phyloP scores from a whole-genome alignment of 2,888 invertebrate species.

The Neria commutata region DNA sequence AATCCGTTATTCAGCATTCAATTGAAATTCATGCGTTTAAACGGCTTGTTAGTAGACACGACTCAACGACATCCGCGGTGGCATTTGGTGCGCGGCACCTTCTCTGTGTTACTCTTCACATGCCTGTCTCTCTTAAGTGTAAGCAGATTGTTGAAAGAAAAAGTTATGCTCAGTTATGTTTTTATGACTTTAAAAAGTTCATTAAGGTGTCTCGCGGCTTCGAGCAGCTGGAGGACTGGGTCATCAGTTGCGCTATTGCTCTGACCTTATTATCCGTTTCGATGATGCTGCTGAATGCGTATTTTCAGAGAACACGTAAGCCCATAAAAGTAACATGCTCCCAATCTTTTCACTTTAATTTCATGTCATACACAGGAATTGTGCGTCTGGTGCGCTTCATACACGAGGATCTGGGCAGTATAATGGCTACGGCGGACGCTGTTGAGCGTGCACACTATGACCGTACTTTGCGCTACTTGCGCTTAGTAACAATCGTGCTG shows the following conservation, averaged over 20 bases:
- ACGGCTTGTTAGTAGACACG: slow-evolving; percentile 41
- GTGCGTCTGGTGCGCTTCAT: slow-evolving; percentile 36
- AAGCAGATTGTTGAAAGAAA: background rate
- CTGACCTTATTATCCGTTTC: slow-evolving; percentile 45
- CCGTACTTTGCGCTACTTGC: slow-evolving; percentile 36
- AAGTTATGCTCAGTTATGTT: background rate
- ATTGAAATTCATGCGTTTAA: slow-evolving; percentile 36
- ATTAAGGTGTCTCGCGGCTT: slow-evolving; percentile 33
- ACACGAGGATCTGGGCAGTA: slow-evolving; percentile 35
- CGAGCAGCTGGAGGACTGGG: slow-evolving; percentile 35
- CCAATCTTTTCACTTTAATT: background rate
- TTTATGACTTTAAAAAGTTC: slow-evolving; percentile 16
- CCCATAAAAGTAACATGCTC: background rate
- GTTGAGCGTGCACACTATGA: slow-evolving; percentile 35
- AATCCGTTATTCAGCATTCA: slow-evolving; percentile 42
- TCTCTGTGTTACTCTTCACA: slow-evolving; percentile 44
- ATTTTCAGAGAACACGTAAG: slow-evolving; percentile 42
- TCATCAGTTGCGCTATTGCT: slow-evolving; percentile 44
- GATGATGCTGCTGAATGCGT: slow-evolving; percentile 43
- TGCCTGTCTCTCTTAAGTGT: slow-evolving; percentile 15
- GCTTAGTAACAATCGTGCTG: slow-evolving; percentile 35
- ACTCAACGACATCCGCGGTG: slow-evolving; percentile 35
- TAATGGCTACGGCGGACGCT: slow-evolving; percentile 35
- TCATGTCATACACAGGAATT: too few species aligned
- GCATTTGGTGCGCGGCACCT: slow-evolving; percentile 35